Evolutionary conservation across 2,888 invertebrate species (phyloP), one percentile per base, ranked within the genome.

Genomic region (Drosophila affinis): DNA sequence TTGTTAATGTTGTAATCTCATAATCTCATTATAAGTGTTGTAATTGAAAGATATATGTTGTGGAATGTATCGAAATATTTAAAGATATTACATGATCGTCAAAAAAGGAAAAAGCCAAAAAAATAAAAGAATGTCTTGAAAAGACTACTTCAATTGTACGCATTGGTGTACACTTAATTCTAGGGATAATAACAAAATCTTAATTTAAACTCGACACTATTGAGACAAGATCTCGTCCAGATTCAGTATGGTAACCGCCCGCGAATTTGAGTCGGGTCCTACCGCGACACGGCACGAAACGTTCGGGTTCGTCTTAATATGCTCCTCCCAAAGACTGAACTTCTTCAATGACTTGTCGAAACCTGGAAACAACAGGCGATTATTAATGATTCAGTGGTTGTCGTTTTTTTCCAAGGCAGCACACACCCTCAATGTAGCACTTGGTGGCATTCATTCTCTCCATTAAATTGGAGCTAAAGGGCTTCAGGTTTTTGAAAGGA

Each of bases 361-460:
- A 9, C 81, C 82, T 82, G 17, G 9, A 46, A 45, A 10, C 3
- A 10, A 44, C 10, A 5, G 9, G 24, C 2, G 14, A 1, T 9
- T 3, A 34, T 2, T 12, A 12, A 34, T 4, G 5, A 14, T 34
- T 34, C 5, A 5, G 0, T 10, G 32, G 34, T 0, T 32, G 4
- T 24, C 0, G 4, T 3, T 32, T 10, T 3, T 32, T 32, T 32
- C 4, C 0, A 12, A 14, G 34, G 12, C 12, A 34, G 12, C 34
- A 34, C 34, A 34, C 52, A 83, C 85, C 88, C 14, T 73, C 59
- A 21, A 85, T 69, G n/a, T 54, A 80, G 32, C 88, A 88, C 58
- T 75, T 73, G 1, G 70, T 86, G 21, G 76, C 72, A 52, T 63
- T 59, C 3, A 68, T 10, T 0, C 0, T 3, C 2, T 55, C n/a